These are phyloP conservation scores for Sphenodon punctatus DNA, from an alignment of 2,797 vertebrate species.

Conservation along the genomic window DNA sequence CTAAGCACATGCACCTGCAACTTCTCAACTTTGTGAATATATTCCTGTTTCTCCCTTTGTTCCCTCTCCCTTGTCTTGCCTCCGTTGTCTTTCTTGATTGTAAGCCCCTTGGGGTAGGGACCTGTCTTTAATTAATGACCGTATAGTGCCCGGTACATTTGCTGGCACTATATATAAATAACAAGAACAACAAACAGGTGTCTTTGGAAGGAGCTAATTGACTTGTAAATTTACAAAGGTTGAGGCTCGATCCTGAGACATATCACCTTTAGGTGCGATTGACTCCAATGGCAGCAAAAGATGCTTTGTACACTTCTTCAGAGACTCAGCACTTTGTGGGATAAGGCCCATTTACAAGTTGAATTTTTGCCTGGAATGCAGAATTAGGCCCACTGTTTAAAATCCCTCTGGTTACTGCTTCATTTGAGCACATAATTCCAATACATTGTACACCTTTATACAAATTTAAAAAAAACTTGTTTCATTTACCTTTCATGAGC, in stretches of 20 bases:
- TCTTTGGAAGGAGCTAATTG: neutral
- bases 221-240: neutral
- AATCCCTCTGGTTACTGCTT: neutral
- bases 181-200: neutral
- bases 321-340: neutral
- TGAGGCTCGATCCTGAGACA: neutral
- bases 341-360: rapidly evolving
- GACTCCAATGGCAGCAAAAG: neutral
- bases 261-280: neutral
- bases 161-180: no score
- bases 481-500: conserved; percentile 2
- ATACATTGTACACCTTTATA: neutral
- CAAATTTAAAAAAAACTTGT: neutral
- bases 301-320: neutral
- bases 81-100: no score
- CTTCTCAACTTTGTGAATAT: no score
- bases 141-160: no score
- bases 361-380: neutral
- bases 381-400: neutral
- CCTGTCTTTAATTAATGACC: no score
- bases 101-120: no score
- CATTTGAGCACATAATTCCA: conserved; percentile 1
- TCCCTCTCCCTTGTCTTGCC: no score
- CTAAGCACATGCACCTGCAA: no score
- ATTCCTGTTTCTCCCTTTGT: no score